These are phyloP conservation scores for Phyllostomus hastatus DNA, from an alignment of 2,113 vertebrate genomes.

Conservation along the genomic window DNA sequence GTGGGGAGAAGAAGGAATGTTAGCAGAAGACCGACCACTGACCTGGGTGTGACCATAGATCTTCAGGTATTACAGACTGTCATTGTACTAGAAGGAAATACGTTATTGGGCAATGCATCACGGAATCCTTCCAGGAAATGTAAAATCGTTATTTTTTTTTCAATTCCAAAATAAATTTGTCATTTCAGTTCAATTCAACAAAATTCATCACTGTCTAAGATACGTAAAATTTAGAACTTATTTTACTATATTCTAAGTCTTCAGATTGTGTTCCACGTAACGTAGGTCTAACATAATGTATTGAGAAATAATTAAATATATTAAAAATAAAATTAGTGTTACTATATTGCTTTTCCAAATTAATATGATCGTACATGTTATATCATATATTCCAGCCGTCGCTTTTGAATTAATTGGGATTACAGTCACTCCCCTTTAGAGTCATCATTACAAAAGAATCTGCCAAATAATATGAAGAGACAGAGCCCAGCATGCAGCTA, in stretches of 20 bases:
- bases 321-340: conserved; percentile 39
- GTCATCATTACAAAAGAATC: conserved; percentile 7
- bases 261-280: conserved; percentile 26
- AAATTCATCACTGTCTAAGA: neutral
- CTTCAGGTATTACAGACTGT: neutral
- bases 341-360: conserved; percentile 44
- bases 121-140: neutral
- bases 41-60: neutral
- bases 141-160: neutral
- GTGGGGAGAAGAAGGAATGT: neutral
- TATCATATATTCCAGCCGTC: neutral
- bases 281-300: neutral
- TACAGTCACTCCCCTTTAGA: conserved; percentile 44
- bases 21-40: neutral
- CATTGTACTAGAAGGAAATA: neutral
- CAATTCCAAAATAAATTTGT: neutral
- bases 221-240: conserved; percentile 34
- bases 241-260: conserved; percentile 33
- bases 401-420: conserved; percentile 25
- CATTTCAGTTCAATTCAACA: neutral
- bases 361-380: neutral
- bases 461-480: conserved; percentile 31
- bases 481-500: conserved; percentile 15
- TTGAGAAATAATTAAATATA: conserved; percentile 4
- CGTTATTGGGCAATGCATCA: neutral